Base-by-base conservation (phyloP, 2,797 vertebrate genomes). In the Sebastes trivittatus region DNA sequence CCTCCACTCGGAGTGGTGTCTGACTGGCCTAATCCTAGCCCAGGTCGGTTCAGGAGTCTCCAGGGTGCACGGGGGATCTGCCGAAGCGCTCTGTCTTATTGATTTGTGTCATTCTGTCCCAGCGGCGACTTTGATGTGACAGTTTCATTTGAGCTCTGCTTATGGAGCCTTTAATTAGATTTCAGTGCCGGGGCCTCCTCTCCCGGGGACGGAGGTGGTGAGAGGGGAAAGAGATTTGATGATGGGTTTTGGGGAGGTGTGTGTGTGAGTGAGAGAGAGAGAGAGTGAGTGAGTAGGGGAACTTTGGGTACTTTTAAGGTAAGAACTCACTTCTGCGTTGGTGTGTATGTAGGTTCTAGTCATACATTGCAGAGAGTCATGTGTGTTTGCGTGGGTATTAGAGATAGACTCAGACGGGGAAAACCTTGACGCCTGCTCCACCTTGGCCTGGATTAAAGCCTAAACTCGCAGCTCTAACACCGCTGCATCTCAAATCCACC, bases 161-260 rank as follows among this genome's bases (percentile, higher is more conserved):
- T 85, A 88, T 83, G 29, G 88, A 88, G 75, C 83, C 87, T 91
- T 89, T 91, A 91, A 94, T 94, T 94, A 91, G 88, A 92, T 91
- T 87, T 85, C 84, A 79, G 85, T 18, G 58, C 67, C 7, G 68
- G 87, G 78, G 81, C 80, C 80, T 70, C 34, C 52, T 87, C 90
- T 87, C 84, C 83, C 59, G 88, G 82, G 89, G 84, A 36, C 4
- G 42, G 61, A 89, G 83, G 85, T 82, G 89, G 64, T 72, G 80
- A 81, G 46, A 87, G 75, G 75, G 80, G 80, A 66, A 72, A 77
- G 81, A 78, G 88, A 81, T 90, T 77, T 76, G 85, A 82, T 83
- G 91, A 87, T 83, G 80, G 73, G 62, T 81, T 77, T 42, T 77
- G 11, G 25, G 59, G 65, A 72, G 63, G 25, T 58, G 66, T 64